phyloP scores from a whole-genome alignment of 2,888 invertebrate genomes.

The Drosophila lutescens region DNA sequence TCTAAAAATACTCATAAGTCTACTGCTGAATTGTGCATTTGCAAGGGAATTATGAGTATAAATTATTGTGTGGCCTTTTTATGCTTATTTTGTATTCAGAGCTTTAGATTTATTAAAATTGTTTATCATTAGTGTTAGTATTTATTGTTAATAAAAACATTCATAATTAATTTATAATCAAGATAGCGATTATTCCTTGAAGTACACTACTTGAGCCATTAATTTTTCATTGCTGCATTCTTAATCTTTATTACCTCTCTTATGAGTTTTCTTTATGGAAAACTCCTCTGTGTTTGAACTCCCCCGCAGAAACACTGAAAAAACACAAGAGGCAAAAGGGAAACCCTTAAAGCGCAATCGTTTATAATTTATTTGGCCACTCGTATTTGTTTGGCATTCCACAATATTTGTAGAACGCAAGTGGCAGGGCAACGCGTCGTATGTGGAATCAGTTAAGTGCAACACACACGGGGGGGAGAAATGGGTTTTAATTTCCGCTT shows the following conservation, averaged over 20 bases:
- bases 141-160: neutral
- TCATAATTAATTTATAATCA: neutral
- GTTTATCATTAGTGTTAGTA: neutral
- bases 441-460: conserved; percentile 9
- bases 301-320: neutral
- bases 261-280: neutral
- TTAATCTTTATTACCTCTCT: conserved; percentile 1
- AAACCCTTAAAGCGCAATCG: conserved; percentile 19
- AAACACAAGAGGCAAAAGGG: neutral
- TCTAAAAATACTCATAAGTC: conserved; percentile 10
- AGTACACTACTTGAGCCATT: neutral
- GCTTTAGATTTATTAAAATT: neutral
- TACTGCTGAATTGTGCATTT: neutral
- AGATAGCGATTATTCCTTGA: neutral
- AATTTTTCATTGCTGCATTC: neutral
- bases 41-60: neutral
- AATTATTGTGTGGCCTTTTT: neutral
- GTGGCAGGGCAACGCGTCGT: conserved; percentile 14
- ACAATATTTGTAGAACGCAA: conserved; percentile 50
- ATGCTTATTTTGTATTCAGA: neutral
- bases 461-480: neutral
- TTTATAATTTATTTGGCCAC: conserved; percentile 38
- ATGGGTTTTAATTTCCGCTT: conserved; percentile 40
- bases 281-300: neutral
- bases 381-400: conserved; percentile 38